A percentile compares a stretch with the other conserved stretches of the same genome.
phyloP scores from a whole-genome alignment of 92 coral and sea anemone species.

The Chrysogorgia sp. region DNA sequence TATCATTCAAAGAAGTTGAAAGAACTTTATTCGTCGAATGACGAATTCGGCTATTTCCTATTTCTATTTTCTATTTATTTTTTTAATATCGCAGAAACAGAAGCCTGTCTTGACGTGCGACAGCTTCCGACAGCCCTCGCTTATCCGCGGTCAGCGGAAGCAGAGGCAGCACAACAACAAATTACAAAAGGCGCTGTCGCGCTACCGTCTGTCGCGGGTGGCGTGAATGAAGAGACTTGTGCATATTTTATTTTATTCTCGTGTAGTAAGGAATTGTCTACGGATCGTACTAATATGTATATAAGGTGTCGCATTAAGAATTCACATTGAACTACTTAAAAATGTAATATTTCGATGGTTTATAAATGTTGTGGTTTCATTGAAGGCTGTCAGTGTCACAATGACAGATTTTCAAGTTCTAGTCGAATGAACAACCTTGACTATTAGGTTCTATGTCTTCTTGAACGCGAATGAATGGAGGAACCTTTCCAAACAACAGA shows the following conservation, averaged over 20 bases:
- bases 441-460: not conserved
- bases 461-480: slow-evolving; percentile 42
- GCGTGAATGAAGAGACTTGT: not conserved
- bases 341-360: not conserved
- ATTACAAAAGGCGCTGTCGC: slow-evolving; percentile 25
- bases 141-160: slow-evolving; percentile 7
- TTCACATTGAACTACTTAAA: slow-evolving; percentile 22
- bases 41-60: no score
- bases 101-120: no score
- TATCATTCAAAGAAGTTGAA: no score
- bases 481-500: slow-evolving; percentile 1
- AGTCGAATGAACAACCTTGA: not conserved
- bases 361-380: slow-evolving; percentile 7
- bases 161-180: not conserved
- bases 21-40: no score
- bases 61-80: no score
- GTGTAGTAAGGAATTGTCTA: not conserved
- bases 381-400: slow-evolving; percentile 13
- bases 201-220: not conserved
- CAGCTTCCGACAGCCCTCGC: not conserved
- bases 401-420: no score
- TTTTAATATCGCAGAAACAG: no score
- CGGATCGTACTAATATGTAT: slow-evolving; percentile 22
- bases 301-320: not conserved
- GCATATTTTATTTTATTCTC: slow-evolving; percentile 38